These are phyloP conservation scores for Nephrotoma guestfalica DNA, from an alignment of 2,888 invertebrate genomes.

Conservation along the genomic window DNA sequence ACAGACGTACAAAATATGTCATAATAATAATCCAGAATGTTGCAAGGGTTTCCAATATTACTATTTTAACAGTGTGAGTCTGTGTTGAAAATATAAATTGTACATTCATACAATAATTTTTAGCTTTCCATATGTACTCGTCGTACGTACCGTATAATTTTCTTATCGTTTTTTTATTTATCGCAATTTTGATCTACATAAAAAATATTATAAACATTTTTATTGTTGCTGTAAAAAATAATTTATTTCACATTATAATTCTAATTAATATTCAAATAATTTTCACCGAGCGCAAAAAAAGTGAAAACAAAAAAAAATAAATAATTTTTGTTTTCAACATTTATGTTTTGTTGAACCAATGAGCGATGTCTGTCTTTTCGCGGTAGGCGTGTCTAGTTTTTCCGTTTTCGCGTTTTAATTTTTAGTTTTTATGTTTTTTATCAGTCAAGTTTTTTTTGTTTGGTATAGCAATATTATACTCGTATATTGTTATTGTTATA, in stretches of 20 bases:
- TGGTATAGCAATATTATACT: background rate
- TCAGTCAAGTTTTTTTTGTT: background rate
- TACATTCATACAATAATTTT: background rate
- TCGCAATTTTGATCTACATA: background rate
- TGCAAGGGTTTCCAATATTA: background rate
- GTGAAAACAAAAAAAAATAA: background rate
- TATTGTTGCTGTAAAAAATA: background rate
- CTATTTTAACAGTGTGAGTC: background rate
- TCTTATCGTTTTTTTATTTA: background rate
- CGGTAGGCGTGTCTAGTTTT: slow-evolving; percentile 6
- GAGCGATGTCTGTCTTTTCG: slow-evolving; percentile 6
- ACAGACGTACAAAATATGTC: background rate
- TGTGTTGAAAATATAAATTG: background rate
- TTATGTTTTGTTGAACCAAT: slow-evolving; percentile 2
- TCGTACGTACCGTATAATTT: background rate
- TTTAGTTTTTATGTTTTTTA: background rate
- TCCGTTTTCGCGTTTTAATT: background rate
- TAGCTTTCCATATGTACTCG: background rate
- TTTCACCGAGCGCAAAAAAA: background rate
- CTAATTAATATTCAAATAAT: background rate
- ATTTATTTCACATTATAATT: background rate
- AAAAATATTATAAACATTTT: background rate
- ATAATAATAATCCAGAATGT: background rate
- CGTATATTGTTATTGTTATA: background rate
- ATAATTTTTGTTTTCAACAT: background rate